phyloP scores from a whole-genome alignment of 2,797 vertebrate genomes.

The Synaphobranchus kaupii region DNA sequence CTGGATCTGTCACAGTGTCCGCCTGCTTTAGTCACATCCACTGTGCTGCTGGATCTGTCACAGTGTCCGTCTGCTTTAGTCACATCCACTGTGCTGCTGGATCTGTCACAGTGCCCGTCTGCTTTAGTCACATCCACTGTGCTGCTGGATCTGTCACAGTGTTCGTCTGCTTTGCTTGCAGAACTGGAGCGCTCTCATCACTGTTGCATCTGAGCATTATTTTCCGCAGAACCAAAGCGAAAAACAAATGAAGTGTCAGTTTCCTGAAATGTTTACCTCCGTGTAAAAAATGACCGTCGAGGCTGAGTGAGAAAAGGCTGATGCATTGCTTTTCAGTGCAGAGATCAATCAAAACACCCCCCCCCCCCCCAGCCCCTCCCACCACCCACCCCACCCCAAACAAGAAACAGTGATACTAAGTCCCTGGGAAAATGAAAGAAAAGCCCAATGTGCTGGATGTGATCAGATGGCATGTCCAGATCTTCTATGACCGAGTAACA shows the following conservation, averaged over 20 bases:
- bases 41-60: constrained; percentile 2
- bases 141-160: constrained; percentile 4
- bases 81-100: neutral
- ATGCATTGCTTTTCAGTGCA: neutral
- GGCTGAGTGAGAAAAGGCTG: neutral
- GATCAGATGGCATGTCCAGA: neutral
- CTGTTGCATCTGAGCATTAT: neutral
- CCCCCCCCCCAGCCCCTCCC: too few species aligned
- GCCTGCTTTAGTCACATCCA: neutral
- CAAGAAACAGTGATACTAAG: neutral
- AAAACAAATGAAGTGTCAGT: constrained; percentile 1
- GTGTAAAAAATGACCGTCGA: neutral
- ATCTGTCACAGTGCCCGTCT: neutral
- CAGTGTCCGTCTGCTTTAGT: too few species aligned
- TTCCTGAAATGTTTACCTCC: neutral
- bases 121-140: neutral
- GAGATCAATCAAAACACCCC: neutral
- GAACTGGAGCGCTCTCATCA: neutral
- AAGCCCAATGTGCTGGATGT: neutral
- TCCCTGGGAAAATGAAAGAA: neutral
- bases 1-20: neutral
- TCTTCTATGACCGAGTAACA: neutral
- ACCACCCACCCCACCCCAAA: neutral
- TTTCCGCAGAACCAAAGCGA: neutral
- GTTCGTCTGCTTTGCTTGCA: neutral